phyloP scores from a whole-genome alignment of 2,113 vertebrate species.

The Acinonyx jubatus region DNA sequence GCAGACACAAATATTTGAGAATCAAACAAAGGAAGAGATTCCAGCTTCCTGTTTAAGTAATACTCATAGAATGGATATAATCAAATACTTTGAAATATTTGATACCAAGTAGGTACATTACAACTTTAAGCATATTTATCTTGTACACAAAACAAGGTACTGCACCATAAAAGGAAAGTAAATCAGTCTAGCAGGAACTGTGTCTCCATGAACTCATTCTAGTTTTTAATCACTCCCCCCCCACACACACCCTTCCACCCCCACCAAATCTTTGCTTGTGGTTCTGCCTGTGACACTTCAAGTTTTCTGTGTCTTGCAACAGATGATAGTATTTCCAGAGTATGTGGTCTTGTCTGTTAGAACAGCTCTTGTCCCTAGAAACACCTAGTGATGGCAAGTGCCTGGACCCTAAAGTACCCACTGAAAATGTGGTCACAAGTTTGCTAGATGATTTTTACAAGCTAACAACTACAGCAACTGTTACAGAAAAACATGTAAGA shows the following conservation, averaged over 20 bases:
- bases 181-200: neutral
- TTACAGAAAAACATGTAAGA: neutral
- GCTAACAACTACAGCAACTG: neutral
- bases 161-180: conserved; percentile 21
- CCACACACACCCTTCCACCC: neutral
- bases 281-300: neutral
- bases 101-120: neutral
- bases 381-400: neutral
- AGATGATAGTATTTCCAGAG: neutral
- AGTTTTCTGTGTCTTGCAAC: neutral
- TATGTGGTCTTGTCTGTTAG: neutral
- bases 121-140: neutral
- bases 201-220: neutral
- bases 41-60: neutral
- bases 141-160: neutral
- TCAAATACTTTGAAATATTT: conserved; percentile 13
- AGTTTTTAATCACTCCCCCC: neutral
- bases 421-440: neutral
- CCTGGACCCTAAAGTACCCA: neutral
- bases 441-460: neutral
- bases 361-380: neutral
- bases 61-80: neutral
- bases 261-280: neutral
- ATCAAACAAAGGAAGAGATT: neutral
- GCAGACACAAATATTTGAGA: neutral